Conservation (phyloP, 2,797 vertebrate genomes). For the Periparus ater region DNA sequence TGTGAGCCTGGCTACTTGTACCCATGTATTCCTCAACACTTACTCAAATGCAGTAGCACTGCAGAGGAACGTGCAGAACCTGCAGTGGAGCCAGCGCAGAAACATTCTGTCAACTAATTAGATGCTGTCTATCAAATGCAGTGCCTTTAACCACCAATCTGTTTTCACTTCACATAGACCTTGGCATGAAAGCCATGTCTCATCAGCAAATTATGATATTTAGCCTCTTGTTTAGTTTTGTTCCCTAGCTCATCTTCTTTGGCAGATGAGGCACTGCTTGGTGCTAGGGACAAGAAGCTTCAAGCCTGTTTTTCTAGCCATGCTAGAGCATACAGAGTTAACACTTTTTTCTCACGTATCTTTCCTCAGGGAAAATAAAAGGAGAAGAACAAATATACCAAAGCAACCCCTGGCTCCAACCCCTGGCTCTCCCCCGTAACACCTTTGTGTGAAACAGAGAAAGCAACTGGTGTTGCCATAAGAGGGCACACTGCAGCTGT, state of each 20-base stretch:
- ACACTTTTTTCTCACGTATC: rapidly evolving
- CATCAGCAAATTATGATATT: background rate
- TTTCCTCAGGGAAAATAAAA: background rate
- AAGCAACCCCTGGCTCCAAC: rapidly evolving
- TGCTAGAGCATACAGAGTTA: background rate
- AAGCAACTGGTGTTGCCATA: constrained; percentile 64
- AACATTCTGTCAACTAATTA: background rate
- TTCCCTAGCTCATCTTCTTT: background rate
- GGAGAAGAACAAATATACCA: background rate
- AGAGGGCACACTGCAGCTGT: constrained; percentile 64
- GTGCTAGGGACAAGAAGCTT: background rate
- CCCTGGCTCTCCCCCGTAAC: background rate
- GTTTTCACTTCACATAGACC: background rate
- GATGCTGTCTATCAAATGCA: background rate
- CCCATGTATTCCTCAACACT: background rate
- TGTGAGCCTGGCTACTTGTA: rapidly evolving
- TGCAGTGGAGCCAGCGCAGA: background rate
- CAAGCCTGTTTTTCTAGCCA: background rate
- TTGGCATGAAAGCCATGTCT: background rate
- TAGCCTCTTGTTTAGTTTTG: background rate
- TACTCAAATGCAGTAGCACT: background rate
- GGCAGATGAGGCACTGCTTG: background rate
- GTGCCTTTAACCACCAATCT: background rate
- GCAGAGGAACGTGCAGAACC: background rate
- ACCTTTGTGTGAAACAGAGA: background rate